Evolutionary conservation across 1,140 invertebrate species (phyloP).

Genomic region (Stratiolaelaps scimitus): DNA sequence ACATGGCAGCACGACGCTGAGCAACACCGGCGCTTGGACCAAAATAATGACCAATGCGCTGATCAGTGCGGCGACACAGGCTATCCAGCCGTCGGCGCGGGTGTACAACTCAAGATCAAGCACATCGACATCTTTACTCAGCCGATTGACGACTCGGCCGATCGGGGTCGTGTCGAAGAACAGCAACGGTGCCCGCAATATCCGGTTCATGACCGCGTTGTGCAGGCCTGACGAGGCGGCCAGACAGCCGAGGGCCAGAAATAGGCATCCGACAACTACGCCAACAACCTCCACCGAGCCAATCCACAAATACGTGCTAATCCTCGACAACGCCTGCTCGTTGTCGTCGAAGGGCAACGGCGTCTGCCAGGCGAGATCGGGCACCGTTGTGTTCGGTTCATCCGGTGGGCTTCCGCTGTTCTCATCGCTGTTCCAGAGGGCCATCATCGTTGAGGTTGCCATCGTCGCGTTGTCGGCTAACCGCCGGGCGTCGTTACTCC

Average conservation of each 20-base stretch:
- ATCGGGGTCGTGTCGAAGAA: constrained; percentile 51
- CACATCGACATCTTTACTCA: constrained; percentile 43
- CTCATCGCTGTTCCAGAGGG: too few species aligned
- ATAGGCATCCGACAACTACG: neutral
- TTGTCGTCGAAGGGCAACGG: too few species aligned
- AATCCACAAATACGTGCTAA: neutral
- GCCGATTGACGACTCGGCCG: constrained; percentile 47
- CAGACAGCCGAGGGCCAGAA: constrained; percentile 32
- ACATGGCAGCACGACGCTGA: neutral
- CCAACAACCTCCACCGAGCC: neutral
- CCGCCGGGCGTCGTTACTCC: constrained; percentile 40
- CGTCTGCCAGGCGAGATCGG: too few species aligned
- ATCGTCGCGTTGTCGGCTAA: neutral
- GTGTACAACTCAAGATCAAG: constrained; percentile 50
- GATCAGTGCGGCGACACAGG: neutral
- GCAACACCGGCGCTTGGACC: neutral
- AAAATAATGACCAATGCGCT: neutral
- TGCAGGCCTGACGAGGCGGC: constrained; percentile 52
- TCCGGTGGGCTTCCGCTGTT: too few species aligned
- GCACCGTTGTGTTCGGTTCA: too few species aligned
- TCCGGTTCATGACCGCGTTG: constrained; percentile 48
- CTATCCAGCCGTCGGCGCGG: neutral
- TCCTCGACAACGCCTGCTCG: neutral
- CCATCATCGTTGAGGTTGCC: too few species aligned
- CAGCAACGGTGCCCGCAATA: constrained; percentile 50